phyloP scores from a whole-genome alignment of 2,797 vertebrate species.

The Moxostoma hubbsi region DNA sequence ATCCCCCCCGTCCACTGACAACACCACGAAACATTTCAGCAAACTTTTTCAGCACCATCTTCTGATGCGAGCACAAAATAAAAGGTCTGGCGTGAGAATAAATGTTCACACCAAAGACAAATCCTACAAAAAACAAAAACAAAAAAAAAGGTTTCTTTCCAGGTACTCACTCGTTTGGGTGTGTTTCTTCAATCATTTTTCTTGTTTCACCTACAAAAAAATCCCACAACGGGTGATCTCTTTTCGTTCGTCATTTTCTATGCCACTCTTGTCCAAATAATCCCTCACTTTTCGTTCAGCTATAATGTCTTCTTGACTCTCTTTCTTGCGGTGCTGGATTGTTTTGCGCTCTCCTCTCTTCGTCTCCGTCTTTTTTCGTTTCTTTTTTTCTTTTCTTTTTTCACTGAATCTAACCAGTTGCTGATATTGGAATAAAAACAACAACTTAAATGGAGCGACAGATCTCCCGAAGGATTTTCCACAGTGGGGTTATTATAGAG shows the following conservation, averaged over 20 bases:
- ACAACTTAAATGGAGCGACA: neutral
- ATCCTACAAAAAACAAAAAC: neutral
- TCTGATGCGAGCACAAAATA: neutral
- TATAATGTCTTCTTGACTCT: conserved; percentile 6
- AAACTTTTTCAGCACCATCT: conserved; percentile 27
- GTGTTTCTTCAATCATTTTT: conserved; percentile 85
- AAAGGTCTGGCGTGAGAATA: neutral
- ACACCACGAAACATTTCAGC: conserved; percentile 14
- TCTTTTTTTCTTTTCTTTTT: conserved; percentile 17
- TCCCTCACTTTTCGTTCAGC: conserved; percentile 39
- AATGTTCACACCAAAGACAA: neutral
- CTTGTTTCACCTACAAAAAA: conserved; percentile 79
- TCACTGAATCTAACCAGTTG: conserved; percentile 43
- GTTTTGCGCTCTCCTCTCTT: conserved; percentile 49
- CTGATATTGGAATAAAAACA: conserved; percentile 30
- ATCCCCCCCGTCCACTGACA: conserved; percentile 53
- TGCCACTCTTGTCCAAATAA: conserved; percentile 51
- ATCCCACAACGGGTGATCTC: conserved; percentile 74
- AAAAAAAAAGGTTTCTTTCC: neutral
- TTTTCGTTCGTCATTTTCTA: conserved; percentile 76
- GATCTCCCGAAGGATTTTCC: neutral
- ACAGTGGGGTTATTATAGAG: neutral
- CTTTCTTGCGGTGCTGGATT: conserved; percentile 65
- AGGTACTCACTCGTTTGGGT: conserved; percentile 82
- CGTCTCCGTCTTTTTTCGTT: conserved; percentile 46